Evolutionary conservation across 1,140 invertebrate species (phyloP).

Genomic region (Macrocentrus cingulum): DNA sequence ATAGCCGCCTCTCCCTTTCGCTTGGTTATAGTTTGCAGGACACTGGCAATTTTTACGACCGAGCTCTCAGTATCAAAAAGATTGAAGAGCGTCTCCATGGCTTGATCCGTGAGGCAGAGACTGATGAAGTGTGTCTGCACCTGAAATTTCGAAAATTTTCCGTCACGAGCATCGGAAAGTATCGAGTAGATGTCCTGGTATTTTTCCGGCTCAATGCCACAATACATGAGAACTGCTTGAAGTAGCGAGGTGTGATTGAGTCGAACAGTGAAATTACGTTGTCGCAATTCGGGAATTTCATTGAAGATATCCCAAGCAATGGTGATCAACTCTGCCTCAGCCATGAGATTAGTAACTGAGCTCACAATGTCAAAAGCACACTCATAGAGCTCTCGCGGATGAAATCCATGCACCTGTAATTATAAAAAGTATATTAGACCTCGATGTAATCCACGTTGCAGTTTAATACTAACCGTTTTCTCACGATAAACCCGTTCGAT

Average conservation of each 20-base stretch:
- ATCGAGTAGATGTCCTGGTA: constrained; percentile 69
- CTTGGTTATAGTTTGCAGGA: constrained; percentile 64
- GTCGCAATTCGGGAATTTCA: constrained; percentile 68
- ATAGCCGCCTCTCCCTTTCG: constrained; percentile 67
- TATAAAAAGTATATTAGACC: not conserved
- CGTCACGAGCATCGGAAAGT: constrained; percentile 65
- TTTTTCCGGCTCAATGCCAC: constrained; percentile 75
- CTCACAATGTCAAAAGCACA: constrained; percentile 93
- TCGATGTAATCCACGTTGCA: not conserved
- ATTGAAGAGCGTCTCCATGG: constrained; percentile 68
- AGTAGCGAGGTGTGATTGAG: constrained; percentile 84
- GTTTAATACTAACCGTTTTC: constrained; percentile 63
- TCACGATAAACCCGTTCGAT: constrained; percentile 87
- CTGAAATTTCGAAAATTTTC: constrained; percentile 69
- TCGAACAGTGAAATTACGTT: constrained; percentile 72
- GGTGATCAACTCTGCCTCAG: constrained; percentile 84
- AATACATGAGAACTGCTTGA: constrained; percentile 76
- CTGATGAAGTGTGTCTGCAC: constrained; percentile 72
- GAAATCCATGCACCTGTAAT: constrained; percentile 67
- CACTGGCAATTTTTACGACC: constrained; percentile 65
- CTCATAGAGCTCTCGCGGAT: constrained; percentile 86
- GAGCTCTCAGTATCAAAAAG: constrained; percentile 74
- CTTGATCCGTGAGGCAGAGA: constrained; percentile 70
- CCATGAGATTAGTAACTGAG: constrained; percentile 68
- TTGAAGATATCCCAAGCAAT: constrained; percentile 76